phyloP scores from a whole-genome alignment of 2,797 vertebrate genomes.

The Poecilia wingei region DNA sequence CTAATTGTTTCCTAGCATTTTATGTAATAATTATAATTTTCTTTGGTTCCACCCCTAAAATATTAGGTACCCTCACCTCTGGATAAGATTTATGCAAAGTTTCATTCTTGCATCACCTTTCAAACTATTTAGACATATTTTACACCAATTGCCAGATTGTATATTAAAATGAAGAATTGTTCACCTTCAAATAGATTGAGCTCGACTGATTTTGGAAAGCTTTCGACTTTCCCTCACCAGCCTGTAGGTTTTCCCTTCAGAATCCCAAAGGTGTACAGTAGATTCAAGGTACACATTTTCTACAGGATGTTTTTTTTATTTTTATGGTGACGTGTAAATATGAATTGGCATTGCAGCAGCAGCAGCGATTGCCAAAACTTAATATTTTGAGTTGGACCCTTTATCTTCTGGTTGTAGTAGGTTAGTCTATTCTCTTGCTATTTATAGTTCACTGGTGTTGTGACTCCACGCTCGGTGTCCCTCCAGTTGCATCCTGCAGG shows the following conservation, averaged over 20 bases:
- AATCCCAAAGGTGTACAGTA: not conserved
- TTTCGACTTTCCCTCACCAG: not conserved
- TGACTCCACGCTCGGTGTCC: constrained; percentile 21
- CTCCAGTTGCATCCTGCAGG: constrained; percentile 27
- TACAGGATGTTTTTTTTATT: not conserved
- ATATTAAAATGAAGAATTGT: no score
- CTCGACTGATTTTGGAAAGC: not conserved
- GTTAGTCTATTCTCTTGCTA: constrained; percentile 48
- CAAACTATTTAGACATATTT: no score
- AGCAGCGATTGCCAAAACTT: not conserved
- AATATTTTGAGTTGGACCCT: not conserved
- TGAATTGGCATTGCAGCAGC: not conserved
- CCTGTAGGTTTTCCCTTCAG: not conserved
- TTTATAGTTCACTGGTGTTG: constrained; percentile 42
- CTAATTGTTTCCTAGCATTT: no score
- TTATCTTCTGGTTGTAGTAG: not conserved
- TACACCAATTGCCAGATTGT: no score
- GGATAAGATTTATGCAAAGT: no score
- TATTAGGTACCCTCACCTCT: no score
- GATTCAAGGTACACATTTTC: not conserved
- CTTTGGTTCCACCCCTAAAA: no score
- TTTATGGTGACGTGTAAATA: no score
- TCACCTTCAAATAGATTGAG: no score
- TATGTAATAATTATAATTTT: no score
- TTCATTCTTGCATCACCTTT: no score